A percentile compares a stretch with the other conserved stretches of the same genome.
Conservation (phyloP, 2,888 invertebrate genomes). For the Onthophagus sagittarius region DNA sequence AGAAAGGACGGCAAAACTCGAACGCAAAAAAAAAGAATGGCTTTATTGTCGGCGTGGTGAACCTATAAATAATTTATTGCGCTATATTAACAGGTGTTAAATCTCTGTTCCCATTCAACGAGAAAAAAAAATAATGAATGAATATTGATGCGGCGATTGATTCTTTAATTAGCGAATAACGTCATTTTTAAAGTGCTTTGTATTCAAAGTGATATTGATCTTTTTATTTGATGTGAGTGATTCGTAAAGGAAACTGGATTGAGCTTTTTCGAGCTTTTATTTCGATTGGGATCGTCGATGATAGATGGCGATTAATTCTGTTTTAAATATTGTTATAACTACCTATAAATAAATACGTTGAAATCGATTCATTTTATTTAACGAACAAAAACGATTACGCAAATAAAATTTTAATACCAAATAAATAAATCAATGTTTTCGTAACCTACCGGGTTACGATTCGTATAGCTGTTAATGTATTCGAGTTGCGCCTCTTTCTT, state of each 20-base stretch:
- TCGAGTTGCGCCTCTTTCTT: background rate
- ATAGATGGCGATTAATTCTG: background rate
- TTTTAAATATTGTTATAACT: background rate
- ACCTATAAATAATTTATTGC: conserved; percentile 20
- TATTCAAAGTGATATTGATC: background rate
- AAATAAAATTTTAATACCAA: too few relatives aligned
- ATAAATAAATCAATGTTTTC: background rate
- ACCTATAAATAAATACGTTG: too few relatives aligned
- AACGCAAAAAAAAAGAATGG: background rate
- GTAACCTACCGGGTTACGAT: background rate
- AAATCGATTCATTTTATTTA: too few relatives aligned
- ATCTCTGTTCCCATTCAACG: conserved; percentile 1
- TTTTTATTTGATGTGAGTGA: background rate
- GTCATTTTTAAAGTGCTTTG: background rate
- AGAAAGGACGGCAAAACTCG: background rate
- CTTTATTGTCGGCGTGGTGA: background rate
- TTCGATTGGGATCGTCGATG: background rate
- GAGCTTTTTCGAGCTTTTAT: background rate
- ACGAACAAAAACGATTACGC: too few relatives aligned
- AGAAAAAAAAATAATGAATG: conserved; percentile 1
- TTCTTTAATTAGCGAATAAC: background rate
- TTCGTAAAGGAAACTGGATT: background rate
- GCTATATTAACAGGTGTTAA: conserved; percentile 20
- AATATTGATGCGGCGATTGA: conserved; percentile 12
- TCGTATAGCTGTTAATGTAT: background rate